Evolutionary conservation across 1,140 invertebrate species (phyloP), one percentile per base, ranked within the genome.

Genomic region (Portunus trituberculatus): DNA sequence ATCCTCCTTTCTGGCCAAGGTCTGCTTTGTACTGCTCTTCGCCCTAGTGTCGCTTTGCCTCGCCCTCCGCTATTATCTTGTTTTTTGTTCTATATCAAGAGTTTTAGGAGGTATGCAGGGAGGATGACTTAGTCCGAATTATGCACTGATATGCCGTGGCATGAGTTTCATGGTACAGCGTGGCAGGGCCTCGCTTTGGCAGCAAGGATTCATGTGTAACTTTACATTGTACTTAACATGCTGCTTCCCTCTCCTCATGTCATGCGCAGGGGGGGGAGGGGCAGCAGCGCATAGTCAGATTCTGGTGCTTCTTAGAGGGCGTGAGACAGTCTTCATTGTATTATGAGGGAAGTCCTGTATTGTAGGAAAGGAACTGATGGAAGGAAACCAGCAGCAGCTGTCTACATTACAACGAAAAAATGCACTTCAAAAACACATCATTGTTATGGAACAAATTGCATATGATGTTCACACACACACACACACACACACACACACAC

Each of bases 11-110:
- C 83, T 32, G 14, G 31, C 39, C 84, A 25, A 83, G 31, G 16
- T 83, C 67, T 29, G 76, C 93, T 32, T 31, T 46, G 31, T 87
- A 31, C 39, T 87, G 84, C 84, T 87, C 84, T 28, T 87, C 84
- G 31, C 7, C 84, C 84, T 87, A 25, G 84, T 87, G 84, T 46
- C 84, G 84, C 84, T 46, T 28, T n/a, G 84, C 84, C 84, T 28
- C 84, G 31, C 84, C 84, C 84, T 46, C 84, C 84, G 31, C 84
- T 46, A n/a, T 76, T 76, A 76, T 76, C 67, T 7, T 76, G 67
- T 20, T 76, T 76, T 25, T 76, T 12, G 67, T 76, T 76, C 67
- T 76, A 25, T 76, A n/a, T 76, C 67, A 8, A n/a, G 25, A 76
- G 10, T 76, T 59, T 59, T n/a, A 76, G 67, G 1, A 7, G 67